Evolutionary conservation across 2,797 vertebrate genomes (phyloP).

Genomic region (Gymnoscopelus braueri): DNA sequence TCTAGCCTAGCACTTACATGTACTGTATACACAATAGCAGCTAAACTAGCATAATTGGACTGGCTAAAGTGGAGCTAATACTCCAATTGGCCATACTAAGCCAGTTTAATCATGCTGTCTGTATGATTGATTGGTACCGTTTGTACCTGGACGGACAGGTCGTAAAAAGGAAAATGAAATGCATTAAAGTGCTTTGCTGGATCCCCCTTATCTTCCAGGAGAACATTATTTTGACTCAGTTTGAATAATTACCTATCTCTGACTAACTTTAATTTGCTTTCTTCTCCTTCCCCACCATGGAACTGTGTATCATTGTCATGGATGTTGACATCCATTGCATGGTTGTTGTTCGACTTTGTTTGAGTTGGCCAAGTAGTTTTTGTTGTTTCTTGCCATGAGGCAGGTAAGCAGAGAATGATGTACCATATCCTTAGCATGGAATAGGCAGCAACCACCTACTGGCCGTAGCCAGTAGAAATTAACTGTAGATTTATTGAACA

Average conservation of each 20-base stretch:
- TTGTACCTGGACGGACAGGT: constrained; percentile 51
- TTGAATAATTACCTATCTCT: constrained; percentile 31
- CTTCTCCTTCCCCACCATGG: constrained; percentile 22
- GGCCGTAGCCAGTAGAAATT: constrained; percentile 20
- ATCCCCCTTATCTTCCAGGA: constrained; percentile 48
- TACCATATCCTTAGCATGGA: constrained; percentile 13
- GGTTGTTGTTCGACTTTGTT: constrained; percentile 1
- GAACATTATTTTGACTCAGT: constrained; percentile 14
- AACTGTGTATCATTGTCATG: constrained; percentile 1
- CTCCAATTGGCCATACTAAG: constrained; percentile 28
- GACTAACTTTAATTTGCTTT: constrained; percentile 53
- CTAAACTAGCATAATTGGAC: constrained; percentile 37
- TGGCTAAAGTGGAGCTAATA: constrained; percentile 39
- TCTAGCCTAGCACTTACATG: background rate
- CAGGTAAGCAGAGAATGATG: constrained; percentile 21
- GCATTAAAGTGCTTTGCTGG: constrained; percentile 47
- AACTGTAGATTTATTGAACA: constrained; percentile 13
- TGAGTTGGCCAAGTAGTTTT: background rate
- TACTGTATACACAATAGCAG: constrained; percentile 6
- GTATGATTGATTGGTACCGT: constrained; percentile 70
- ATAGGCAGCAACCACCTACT: constrained; percentile 2
- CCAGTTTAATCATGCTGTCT: constrained; percentile 58
- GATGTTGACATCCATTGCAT: background rate
- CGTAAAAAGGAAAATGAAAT: constrained; percentile 54
- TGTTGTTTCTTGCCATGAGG: background rate